phyloP scores from a whole-genome alignment of 1,140 invertebrate genomes.

The Melanaphis sacchari region DNA sequence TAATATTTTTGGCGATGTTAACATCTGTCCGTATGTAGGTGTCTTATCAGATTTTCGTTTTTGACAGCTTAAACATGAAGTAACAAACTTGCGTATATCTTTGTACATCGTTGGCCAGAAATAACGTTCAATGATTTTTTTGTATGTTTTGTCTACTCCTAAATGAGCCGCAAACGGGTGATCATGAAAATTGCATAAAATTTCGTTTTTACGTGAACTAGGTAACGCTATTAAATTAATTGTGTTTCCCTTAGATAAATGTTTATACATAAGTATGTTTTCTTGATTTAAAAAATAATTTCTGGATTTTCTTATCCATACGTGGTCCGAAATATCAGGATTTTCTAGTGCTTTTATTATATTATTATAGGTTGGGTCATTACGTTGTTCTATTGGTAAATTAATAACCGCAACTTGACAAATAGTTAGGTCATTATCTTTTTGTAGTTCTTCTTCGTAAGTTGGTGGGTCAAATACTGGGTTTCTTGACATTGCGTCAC shows the following conservation, averaged over 20 bases:
- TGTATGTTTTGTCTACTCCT: constrained; percentile 21
- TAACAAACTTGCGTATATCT: background rate
- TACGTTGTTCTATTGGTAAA: constrained; percentile 3
- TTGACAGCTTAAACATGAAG: background rate
- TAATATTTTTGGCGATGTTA: background rate
- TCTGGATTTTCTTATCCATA: constrained; percentile 18
- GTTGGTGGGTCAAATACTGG: background rate
- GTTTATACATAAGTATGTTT: background rate
- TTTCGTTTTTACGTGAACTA: background rate
- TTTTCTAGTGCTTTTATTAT: background rate
- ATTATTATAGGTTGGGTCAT: background rate
- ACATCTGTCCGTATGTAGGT: background rate
- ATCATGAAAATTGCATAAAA: background rate
- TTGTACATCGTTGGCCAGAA: background rate
- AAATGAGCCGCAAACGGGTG: background rate
- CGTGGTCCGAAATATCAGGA: background rate
- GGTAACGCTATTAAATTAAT: background rate
- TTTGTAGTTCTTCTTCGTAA: background rate
- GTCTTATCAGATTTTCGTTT: background rate
- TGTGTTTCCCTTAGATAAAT: background rate
- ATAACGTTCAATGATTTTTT: background rate
- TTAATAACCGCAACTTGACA: background rate
- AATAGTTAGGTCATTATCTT: background rate
- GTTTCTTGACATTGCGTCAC: background rate
- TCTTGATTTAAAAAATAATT: constrained; percentile 24